These are phyloP conservation scores for Baryphthengus martii DNA, from an alignment of 2,113 vertebrate genomes.

Conservation along the genomic window DNA sequence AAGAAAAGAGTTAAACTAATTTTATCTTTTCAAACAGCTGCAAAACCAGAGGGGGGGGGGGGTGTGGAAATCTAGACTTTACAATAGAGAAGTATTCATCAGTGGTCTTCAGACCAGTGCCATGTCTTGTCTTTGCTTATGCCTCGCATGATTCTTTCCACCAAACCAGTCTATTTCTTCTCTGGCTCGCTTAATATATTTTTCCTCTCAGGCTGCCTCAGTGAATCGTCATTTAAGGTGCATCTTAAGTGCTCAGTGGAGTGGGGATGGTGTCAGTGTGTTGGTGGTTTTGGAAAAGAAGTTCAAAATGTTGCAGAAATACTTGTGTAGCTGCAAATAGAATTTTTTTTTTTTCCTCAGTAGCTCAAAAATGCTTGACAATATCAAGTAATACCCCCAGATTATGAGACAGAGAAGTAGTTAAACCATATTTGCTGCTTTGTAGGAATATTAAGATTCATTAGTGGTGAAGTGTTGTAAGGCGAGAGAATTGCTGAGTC, in stretches of 20 bases:
- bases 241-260: rapidly evolving
- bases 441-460: background rate
- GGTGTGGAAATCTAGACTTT: background rate
- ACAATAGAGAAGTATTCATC: slow-evolving; percentile 54
- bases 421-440: background rate
- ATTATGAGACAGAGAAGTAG: background rate
- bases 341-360: background rate
- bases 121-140: background rate
- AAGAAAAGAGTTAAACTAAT: slow-evolving; percentile 74
- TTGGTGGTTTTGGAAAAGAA: rapidly evolving
- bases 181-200: background rate
- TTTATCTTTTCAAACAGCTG: slow-evolving; percentile 75
- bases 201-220: background rate
- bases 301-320: background rate
- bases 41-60: slow-evolving; percentile 53
- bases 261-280: background rate
- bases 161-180: background rate
- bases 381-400: background rate
- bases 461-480: background rate
- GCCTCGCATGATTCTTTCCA: background rate
- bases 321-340: background rate
- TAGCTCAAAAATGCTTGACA: background rate
- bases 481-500: background rate
- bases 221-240: background rate
- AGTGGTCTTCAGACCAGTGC: background rate